These are phyloP conservation scores for Aspidoscelis tigris DNA, from an alignment of 2,113 vertebrate species.

Conservation along the genomic window DNA sequence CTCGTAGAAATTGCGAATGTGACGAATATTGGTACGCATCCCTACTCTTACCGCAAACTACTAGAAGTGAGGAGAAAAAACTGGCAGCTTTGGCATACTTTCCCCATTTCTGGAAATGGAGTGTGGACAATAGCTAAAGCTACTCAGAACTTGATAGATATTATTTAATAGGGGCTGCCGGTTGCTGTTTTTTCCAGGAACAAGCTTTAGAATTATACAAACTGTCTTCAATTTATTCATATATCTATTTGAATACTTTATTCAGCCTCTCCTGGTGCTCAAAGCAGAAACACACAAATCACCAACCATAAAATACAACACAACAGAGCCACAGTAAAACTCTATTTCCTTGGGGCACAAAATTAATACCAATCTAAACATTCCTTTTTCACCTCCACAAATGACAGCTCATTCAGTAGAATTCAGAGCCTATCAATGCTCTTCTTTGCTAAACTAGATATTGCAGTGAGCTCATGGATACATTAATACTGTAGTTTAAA, in stretches of 20 bases:
- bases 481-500: slow-evolving; percentile 17
- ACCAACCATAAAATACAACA: neutral
- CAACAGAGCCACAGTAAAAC: neutral
- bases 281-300: slow-evolving; percentile 12
- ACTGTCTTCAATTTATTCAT: neutral
- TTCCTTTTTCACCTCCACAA: slow-evolving; percentile 16
- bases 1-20: no score
- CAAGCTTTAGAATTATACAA: neutral
- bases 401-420: slow-evolving; percentile 6
- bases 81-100: neutral
- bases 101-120: neutral
- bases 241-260: neutral
- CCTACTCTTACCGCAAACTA: neutral
- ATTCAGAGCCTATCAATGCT: neutral
- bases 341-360: neutral
- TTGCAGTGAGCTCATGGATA: slow-evolving; percentile 1
- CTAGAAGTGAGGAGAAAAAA: neutral
- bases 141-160: neutral
- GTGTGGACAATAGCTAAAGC: neutral
- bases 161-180: neutral
- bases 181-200: neutral
- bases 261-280: neutral
- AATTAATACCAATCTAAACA: slow-evolving; percentile 6
- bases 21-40: no score
- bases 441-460: neutral